Evolutionary conservation across 2,797 vertebrate species (phyloP), one percentile per base, ranked within the genome.

Genomic region (Epinephelus malabaricus): DNA sequence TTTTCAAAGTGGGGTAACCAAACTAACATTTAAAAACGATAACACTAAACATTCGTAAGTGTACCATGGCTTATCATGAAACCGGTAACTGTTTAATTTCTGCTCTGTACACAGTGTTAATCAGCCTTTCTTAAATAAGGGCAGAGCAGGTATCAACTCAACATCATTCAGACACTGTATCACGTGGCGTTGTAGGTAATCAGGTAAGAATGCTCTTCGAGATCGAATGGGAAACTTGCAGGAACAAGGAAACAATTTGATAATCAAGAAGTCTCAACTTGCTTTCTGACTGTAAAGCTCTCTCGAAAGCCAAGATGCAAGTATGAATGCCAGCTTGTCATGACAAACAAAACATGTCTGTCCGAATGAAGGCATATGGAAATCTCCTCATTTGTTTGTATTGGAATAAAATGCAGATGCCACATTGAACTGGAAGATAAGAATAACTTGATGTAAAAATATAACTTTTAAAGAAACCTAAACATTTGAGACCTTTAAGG

Each of bases 181-280:
- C 58, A 69, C 34, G 34, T 73, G 51, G 4, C 19, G 64, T 63
- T 51, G 27, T 55, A n/a, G 60, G 25, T 60, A 67, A 53, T 67
- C 23, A 21, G 50, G 25, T 14, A 73, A 34, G 7, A 68, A 59
- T 11, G 2, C 3, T 53, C 21, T 54, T 61, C 2, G 9, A n/a
- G 34, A 73, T 83, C 51, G 60, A 3, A 68, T 23, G 8, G 68
- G 23, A 19, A 7, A 17, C 63, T 73, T 51, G 45, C 51, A 72
- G 68, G 5, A 76, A 78, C 30, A 23, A 55, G 19, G 61, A 72
- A 55, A 75, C 56, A 34, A 51, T 18, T 27, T 47, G 25, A 38
- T 34, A 38, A 67, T 82, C 12, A 45, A 58, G 67, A 82, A 65
- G 45, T 27, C 45, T 45, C 45, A 40, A 2, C 55, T 68, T 55